These are phyloP conservation scores for Conus canariensis DNA, from an alignment of 2,888 invertebrate species.

Conservation along the genomic window DNA sequence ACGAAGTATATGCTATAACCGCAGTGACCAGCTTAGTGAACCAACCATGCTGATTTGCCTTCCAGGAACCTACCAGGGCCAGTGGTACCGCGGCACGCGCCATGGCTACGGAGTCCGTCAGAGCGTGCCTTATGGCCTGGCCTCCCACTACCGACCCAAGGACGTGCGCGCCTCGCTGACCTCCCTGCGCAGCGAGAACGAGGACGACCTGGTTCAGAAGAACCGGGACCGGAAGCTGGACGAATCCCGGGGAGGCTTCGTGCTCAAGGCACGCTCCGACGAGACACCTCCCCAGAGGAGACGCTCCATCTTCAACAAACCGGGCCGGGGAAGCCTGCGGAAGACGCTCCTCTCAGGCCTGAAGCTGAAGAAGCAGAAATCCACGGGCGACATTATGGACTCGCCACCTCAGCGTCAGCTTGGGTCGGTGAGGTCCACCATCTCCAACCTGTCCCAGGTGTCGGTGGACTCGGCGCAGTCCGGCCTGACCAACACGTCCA, in stretches of 20 bases:
- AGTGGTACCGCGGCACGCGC: slow-evolving; percentile 98
- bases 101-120: slow-evolving; percentile 99
- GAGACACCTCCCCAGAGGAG: slow-evolving; percentile 89
- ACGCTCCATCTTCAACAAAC: slow-evolving; percentile 75
- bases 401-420: slow-evolving; percentile 74
- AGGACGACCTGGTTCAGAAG: slow-evolving; percentile 78
- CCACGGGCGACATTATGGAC: slow-evolving; percentile 92
- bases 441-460: slow-evolving; percentile 76
- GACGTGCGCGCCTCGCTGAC: slow-evolving; percentile 78
- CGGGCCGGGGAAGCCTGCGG: slow-evolving; percentile 73
- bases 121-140: slow-evolving; percentile 97
- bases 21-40: too few relatives aligned
- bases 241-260: slow-evolving; percentile 98
- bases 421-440: slow-evolving; percentile 93
- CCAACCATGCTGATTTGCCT: too few relatives aligned
- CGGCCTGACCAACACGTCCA: slow-evolving; percentile 90
- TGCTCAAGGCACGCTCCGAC: slow-evolving; percentile 94
- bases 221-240: slow-evolving; percentile 83
- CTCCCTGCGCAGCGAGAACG: slow-evolving; percentile 79
- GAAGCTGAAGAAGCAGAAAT: slow-evolving; percentile 87
- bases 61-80: slow-evolving; percentile 88
- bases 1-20: too few relatives aligned
- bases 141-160: slow-evolving; percentile 87
- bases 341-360: slow-evolving; percentile 73
- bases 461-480: slow-evolving; percentile 92